Percentiles rank a stretch among this genome's conserved stretches.
These are phyloP conservation scores for Hemistola chrysoprasaria DNA, from an alignment of 2,888 invertebrate genomes.

Conservation along the genomic window DNA sequence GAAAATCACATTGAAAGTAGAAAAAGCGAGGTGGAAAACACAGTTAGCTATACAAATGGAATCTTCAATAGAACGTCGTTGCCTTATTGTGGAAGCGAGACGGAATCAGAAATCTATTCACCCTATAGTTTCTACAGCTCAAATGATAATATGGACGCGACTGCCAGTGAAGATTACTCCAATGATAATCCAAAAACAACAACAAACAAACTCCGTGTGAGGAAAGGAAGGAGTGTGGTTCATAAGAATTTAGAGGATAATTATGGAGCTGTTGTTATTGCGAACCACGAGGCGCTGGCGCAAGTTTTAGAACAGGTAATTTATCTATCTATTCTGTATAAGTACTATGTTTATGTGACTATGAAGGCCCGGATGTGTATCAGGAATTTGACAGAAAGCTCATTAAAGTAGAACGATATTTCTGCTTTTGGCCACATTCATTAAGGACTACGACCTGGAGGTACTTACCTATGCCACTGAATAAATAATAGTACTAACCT, in stretches of 20 bases:
- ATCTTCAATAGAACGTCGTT: constrained; percentile 85
- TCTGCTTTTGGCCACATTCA: too few relatives aligned
- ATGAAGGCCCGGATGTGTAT: too few relatives aligned
- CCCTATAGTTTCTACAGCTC: constrained; percentile 90
- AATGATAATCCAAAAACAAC: constrained; percentile 71
- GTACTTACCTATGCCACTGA: too few relatives aligned
- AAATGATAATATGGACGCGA: constrained; percentile 78
- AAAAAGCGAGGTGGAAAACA: constrained; percentile 52
- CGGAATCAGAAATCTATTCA: constrained; percentile 91
- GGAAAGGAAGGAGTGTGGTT: constrained; percentile 91
- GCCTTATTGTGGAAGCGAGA: constrained; percentile 92
- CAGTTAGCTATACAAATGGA: constrained; percentile 83
- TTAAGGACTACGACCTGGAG: too few relatives aligned
- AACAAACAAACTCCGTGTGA: constrained; percentile 86
- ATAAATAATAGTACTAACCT: too few relatives aligned
- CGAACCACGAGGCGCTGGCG: constrained; percentile 94
- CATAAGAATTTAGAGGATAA: constrained; percentile 94
- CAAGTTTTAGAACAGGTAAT: constrained; percentile 93
- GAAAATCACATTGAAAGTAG: constrained; percentile 54
- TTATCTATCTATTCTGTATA: too few relatives aligned
- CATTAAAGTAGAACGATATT: too few relatives aligned
- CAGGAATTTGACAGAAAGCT: too few relatives aligned
- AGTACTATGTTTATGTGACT: too few relatives aligned
- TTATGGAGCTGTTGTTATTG: constrained; percentile 94
- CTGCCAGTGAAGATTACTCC: constrained; percentile 67